Conservation (phyloP, 53 echinoderm and acorn worm species). For the Echinometra lucunter region DNA sequence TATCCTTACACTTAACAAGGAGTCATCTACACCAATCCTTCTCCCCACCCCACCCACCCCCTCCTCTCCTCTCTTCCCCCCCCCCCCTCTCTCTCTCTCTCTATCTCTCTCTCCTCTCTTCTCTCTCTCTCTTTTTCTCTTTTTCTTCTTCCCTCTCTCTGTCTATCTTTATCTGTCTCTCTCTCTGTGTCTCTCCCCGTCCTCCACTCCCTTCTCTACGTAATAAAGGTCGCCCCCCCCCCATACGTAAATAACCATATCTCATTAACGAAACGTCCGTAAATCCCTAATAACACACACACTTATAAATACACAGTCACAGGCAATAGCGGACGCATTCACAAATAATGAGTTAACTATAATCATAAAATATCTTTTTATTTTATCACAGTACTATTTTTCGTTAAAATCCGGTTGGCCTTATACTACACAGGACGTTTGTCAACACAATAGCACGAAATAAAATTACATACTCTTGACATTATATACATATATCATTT, state of each 20-base stretch:
- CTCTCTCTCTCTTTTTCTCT: not conserved
- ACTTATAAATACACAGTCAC: not conserved
- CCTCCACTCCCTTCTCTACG: no score
- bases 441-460: slow-evolving; percentile 57
- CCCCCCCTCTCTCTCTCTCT: slow-evolving; percentile 18
- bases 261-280: no score
- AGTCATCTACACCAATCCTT: not conserved
- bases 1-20: not conserved
- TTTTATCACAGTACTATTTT: slow-evolving; percentile 58
- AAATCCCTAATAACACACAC: not conserved
- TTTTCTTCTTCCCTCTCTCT: not conserved
- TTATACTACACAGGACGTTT: slow-evolving; percentile 56
- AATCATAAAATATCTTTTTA: slow-evolving; percentile 71
- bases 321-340: not conserved
- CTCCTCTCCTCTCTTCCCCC: not conserved
- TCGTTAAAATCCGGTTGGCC: slow-evolving; percentile 26
- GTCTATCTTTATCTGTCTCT: not conserved
- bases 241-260: no score
- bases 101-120: not conserved
- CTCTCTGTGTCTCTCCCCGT: no score
- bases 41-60: not conserved
- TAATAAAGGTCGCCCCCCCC: no score
- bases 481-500: slow-evolving; percentile 62
- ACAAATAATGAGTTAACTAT: slow-evolving; percentile 50
- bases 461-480: slow-evolving; percentile 22